phyloP scores from a whole-genome alignment of 2,113 vertebrate species.

The Mesoclemmys tuberculata region DNA sequence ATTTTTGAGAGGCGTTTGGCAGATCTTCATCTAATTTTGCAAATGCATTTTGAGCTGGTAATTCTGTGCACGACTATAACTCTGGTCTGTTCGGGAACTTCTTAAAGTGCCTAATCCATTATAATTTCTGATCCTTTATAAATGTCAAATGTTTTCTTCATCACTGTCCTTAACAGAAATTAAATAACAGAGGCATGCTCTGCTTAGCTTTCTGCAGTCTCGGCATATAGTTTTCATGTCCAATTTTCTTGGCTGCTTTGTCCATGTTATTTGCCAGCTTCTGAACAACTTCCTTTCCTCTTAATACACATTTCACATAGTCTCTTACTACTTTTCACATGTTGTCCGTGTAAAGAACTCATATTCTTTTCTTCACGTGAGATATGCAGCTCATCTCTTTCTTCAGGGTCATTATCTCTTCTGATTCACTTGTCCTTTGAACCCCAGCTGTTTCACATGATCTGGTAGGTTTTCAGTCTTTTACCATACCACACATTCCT shows the following conservation, averaged over 20 bases:
- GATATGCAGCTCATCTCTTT: not conserved
- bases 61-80: not conserved
- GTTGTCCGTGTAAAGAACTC: not conserved
- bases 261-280: conserved; percentile 10
- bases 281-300: conserved; percentile 10
- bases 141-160: not conserved
- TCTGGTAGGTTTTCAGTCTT: not conserved
- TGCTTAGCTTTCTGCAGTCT: not conserved
- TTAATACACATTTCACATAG: conserved; percentile 22
- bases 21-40: not conserved
- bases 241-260: not conserved
- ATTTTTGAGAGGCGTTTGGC: not conserved
- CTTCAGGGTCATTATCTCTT: not conserved
- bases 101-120: not conserved
- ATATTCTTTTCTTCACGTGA: not conserved
- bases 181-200: not conserved
- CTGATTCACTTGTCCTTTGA: not conserved
- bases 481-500: not conserved
- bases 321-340: not conserved
- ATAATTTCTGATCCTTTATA: not conserved
- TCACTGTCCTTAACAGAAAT: not conserved
- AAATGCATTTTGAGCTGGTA: not conserved
- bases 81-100: not conserved
- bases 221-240: not conserved
- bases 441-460: not conserved